Evolutionary conservation across 1,140 invertebrate species (phyloP).

Genomic region (Campoletis sonorensis): DNA sequence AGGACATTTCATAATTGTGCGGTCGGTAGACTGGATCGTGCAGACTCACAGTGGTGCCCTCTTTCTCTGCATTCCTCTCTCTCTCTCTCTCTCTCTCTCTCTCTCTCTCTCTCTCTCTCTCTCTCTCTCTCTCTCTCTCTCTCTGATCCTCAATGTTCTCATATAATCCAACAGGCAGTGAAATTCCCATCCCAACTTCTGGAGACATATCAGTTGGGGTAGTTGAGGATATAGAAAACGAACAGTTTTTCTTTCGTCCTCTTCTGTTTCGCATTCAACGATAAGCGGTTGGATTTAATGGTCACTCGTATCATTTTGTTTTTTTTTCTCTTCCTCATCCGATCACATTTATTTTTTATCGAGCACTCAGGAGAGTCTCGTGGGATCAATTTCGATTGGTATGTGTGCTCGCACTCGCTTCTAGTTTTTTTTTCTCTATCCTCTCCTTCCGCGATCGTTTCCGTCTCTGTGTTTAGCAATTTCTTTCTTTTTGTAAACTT

Average conservation of each 20-base stretch:
- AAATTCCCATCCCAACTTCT: conserved; percentile 20
- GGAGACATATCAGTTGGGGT: conserved; percentile 23
- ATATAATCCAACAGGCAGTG: conserved; percentile 28
- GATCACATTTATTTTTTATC: conserved; percentile 42
- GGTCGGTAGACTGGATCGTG: not conserved
- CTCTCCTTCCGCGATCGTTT: not conserved
- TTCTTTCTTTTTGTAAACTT: not conserved
- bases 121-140: not conserved
- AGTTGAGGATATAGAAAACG: conserved; percentile 14
- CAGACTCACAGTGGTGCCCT: no score
- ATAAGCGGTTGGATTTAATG: conserved; percentile 32
- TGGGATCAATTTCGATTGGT: conserved; percentile 18
- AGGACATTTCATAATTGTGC: not conserved
- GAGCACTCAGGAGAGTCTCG: conserved; percentile 6
- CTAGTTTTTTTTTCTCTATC: not conserved
- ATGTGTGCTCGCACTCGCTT: not conserved
- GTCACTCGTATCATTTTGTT: conserved; percentile 19
- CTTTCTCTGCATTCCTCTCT: no score
- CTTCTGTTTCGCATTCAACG: conserved; percentile 15
- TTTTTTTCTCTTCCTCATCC: conserved; percentile 26
- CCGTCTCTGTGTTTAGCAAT: conserved; percentile 5
- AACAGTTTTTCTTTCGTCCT: not conserved
- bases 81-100: not conserved
- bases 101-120: not conserved
- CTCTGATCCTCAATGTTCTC: not conserved